Conservation (phyloP, 2,888 invertebrate genomes). For the Epinotia demarniana region DNA sequence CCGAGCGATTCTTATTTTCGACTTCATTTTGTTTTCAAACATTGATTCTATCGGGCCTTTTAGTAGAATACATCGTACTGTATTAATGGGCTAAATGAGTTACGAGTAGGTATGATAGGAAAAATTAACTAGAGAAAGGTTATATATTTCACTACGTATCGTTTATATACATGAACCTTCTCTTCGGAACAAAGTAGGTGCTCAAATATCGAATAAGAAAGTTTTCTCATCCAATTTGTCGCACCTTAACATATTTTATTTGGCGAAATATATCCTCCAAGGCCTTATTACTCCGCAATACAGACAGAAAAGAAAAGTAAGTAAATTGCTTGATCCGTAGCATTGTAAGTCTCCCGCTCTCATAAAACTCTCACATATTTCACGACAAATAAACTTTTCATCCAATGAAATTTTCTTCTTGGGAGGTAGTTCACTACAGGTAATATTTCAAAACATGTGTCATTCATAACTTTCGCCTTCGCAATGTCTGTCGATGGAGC, state of each 20-base stretch:
- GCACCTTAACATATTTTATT: conserved; percentile 77
- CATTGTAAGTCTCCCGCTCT: conserved; percentile 77
- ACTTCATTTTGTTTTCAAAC: conserved; percentile 34
- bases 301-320: conserved; percentile 71
- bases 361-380: conserved; percentile 84
- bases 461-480: conserved; percentile 84
- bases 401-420: conserved; percentile 79
- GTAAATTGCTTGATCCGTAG: conserved; percentile 78
- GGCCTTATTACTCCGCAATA: conserved; percentile 73
- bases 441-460: conserved; percentile 85
- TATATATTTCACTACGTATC: conserved; percentile 22
- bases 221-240: conserved; percentile 80
- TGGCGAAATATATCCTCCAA: conserved; percentile 65
- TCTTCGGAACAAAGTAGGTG: conserved; percentile 38
- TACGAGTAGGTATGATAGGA: background rate
- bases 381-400: conserved; percentile 84
- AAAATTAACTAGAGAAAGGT: conserved; percentile 4
- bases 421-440: conserved; percentile 81
- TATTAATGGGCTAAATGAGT: conserved; percentile 3
- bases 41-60: conserved; percentile 19
- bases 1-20: conserved; percentile 28
- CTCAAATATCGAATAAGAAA: conserved; percentile 61
- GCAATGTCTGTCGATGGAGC: conserved; percentile 84
- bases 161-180: conserved; percentile 33
- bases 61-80: conserved; percentile 22